A percentile compares a stretch with the other conserved stretches of the same genome.
These are phyloP conservation scores for Ariopsis seemanni DNA, from an alignment of 2,113 vertebrate genomes.

Conservation along the genomic window DNA sequence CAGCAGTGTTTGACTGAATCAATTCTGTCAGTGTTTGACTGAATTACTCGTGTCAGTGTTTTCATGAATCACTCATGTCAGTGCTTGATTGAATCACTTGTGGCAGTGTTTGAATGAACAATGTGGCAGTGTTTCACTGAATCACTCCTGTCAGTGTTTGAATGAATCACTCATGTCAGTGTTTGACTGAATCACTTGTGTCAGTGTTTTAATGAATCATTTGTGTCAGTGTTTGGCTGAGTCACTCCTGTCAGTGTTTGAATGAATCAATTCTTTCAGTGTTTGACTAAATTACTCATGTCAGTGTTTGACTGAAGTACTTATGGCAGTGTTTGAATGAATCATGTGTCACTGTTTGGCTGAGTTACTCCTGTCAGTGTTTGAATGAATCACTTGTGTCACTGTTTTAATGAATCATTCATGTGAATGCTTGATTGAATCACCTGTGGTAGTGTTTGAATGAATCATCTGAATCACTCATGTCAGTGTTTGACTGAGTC, in stretches of 20 bases:
- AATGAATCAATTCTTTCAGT: background rate
- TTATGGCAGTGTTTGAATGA: background rate
- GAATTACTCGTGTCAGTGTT: background rate
- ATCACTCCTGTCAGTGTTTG: background rate
- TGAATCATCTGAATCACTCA: background rate
- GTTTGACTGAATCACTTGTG: background rate
- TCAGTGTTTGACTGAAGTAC: background rate
- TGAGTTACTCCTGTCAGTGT: background rate
- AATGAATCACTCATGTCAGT: background rate
- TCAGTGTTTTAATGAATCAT: background rate
- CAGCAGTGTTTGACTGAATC: no score
- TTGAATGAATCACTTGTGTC: background rate
- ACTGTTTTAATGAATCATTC: background rate
- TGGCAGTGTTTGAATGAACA: background rate
- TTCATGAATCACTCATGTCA: background rate
- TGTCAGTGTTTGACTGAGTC: background rate
- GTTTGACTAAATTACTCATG: no score
- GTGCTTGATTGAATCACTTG: background rate
- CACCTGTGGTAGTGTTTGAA: no score
- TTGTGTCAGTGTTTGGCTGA: background rate
- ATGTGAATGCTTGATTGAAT: background rate
- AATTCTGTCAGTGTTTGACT: no score
- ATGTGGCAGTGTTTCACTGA: no score
- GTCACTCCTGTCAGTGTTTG: background rate
- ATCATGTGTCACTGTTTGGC: background rate